These are phyloP conservation scores for Agriopis aurantiaria DNA, from an alignment of 2,888 invertebrate species.

Conservation along the genomic window DNA sequence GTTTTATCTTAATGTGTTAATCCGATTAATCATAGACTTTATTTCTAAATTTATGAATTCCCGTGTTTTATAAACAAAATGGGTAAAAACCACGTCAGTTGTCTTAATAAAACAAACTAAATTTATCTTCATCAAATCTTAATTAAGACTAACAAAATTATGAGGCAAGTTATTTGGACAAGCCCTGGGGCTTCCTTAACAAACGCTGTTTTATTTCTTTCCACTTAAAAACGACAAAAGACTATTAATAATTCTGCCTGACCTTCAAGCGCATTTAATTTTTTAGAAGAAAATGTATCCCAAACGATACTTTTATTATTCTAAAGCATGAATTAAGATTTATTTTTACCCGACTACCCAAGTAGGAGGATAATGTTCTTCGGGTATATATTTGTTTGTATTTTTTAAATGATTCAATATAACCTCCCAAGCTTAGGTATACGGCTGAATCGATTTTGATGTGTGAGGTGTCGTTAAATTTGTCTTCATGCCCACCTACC, in stretches of 20 bases:
- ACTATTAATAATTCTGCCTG: conserved; percentile 18
- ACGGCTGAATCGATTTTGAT: no score
- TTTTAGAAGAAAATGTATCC: conserved; percentile 19
- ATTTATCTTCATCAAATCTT: conserved; percentile 20
- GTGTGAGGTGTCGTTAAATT: no score
- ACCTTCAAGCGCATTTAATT: conserved; percentile 19
- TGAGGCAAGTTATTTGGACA: conserved; percentile 10
- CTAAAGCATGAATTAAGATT: neutral
- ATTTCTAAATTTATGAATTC: no score
- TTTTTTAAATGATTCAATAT: no score
- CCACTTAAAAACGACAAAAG: conserved; percentile 21
- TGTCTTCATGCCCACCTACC: no score
- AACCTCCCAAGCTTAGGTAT: no score
- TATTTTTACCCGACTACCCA: neutral
- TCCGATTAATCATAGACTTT: no score
- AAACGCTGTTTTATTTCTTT: conserved; percentile 19
- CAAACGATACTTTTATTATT: neutral
- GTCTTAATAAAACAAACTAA: neutral
- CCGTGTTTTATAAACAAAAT: no score
- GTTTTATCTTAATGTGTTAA: no score
- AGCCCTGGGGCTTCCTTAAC: conserved; percentile 12
- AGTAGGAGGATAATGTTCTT: no score
- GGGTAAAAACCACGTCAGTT: no score
- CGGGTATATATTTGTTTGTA: no score
- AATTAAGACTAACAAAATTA: conserved; percentile 14